Evolutionary conservation across 2,888 invertebrate species (phyloP), one percentile per base, ranked within the genome.

Genomic region (Linnaemya tessellans): DNA sequence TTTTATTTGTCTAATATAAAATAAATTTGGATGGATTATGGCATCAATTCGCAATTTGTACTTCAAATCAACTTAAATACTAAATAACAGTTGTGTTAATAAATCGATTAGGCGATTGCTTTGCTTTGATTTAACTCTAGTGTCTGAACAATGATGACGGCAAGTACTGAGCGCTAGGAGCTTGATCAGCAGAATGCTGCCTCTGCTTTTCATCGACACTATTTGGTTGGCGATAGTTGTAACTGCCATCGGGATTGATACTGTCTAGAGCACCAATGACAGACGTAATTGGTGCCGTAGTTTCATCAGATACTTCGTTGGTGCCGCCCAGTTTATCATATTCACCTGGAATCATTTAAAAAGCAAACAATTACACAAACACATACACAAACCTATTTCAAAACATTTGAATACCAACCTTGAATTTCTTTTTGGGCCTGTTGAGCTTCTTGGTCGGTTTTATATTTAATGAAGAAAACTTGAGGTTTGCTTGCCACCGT

Each of bases 381-480:
- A n/a, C n/a, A n/a, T n/a, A n/a, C n/a, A n/a, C n/a, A n/a, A n/a
- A n/a, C n/a, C n/a, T 1, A 25, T 8, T 25, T 58, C 22, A 20
- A n/a, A 60, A 5, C 5, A 11, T 10, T 46, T 4, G 35, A 46
- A 0, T 20, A 86, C 80, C 70, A 80, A 90, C 90, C 89, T 89
- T 92, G 92, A 62, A 92, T 92, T 87, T 91, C 90, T 20, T 87
- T 89, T 86, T 92, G 92, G 9, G 92, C 92, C 1, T 90, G 90
- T 11, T 87, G 87, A 18, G 92, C 92, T 88, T 92, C 92, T 60
- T 91, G 90, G 30, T 90, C 90, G 1, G 91, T 92, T 84, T 90
- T 92, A 88, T 92, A 92, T 67, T 91, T 92, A 70, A 92, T 92
- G 84, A 92, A 92, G 89, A 91, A 92, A 18, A 92, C 90, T 74